Evolutionary conservation across 1,140 invertebrate genomes (phyloP), one percentile per base, ranked within the genome.

Genomic region (Matsumurasca onukii): DNA sequence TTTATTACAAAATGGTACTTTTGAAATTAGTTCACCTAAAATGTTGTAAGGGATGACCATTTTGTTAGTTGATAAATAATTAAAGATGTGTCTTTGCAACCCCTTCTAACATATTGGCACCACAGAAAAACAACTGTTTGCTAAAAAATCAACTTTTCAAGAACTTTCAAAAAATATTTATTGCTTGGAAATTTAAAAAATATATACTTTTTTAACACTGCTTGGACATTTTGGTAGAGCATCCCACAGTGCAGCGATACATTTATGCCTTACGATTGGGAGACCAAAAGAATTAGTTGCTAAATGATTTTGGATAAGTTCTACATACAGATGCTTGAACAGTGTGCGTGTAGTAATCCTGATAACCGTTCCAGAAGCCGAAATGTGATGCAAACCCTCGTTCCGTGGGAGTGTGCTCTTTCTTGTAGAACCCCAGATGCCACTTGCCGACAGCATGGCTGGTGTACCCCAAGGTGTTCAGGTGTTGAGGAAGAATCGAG

Each of bases 381-480:
- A 88, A 93, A 77, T 93, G 90, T 13, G 86, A 83, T 69, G 93
- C 88, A 76, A 95, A 95, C n/a, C 93, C 93, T n/a, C 93, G 83
- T 22, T 80, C 82, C 0, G 86, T 89, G 1, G 93, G 93, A 5
- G 91, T 88, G 74, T 89, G 92, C 66, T 86, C 85, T n/a, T 82
- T 84, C 24, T 83, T 81, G 65, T 84, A 86, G 68, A 83, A 88
- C 1, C 92, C 92, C 65, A 93, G 80, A 75, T 95, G 93, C 93
- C 93, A 95, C 80, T 97, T 97, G 24, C 94, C 94, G 27, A 97
- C 84, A 49, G 91, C 83, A 78, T 93, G 89, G 0, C 91, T 94
- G 2, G 79, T 79, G 78, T 96, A 97, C 0, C 92, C 93, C 0
- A 86, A 76, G n/a, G 86, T 80, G 75, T 88, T 87, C 24, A 97